Percentiles rank a stretch among this genome's conserved stretches.
Evolutionary conservation across 2,888 invertebrate genomes (phyloP).

Genomic region (Temnothorax rugatulus): DNA sequence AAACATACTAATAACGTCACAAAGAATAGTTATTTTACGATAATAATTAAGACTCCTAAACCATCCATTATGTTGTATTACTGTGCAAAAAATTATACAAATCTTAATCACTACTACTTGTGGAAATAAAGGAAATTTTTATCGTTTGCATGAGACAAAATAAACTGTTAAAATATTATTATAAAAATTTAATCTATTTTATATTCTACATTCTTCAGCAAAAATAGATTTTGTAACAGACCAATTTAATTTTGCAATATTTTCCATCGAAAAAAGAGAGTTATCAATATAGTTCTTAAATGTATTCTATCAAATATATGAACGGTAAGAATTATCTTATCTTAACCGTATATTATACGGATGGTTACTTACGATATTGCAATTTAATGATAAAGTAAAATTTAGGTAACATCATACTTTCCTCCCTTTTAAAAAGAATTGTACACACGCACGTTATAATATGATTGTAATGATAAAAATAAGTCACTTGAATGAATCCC

Average conservation of each 20-base stretch:
- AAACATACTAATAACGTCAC: background rate
- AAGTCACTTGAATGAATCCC: constrained; percentile 59
- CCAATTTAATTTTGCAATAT: background rate
- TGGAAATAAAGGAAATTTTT: background rate
- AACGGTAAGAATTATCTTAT: background rate
- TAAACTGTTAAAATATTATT: constrained; percentile 2
- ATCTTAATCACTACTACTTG: background rate
- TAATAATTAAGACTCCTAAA: background rate
- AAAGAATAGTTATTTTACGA: background rate
- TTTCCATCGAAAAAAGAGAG: background rate
- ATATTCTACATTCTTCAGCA: background rate
- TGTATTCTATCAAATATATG: background rate
- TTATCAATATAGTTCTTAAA: background rate
- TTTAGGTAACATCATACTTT: background rate
- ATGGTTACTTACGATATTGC: background rate
- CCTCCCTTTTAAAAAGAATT: background rate
- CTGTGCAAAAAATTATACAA: background rate
- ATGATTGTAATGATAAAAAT: background rate
- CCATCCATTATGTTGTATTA: background rate
- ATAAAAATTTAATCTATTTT: background rate
- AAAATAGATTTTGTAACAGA: background rate
- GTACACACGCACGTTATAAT: background rate
- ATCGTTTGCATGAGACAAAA: background rate
- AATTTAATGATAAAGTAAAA: background rate
- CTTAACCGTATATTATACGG: background rate